Evolutionary conservation across 2,113 vertebrate genomes (phyloP).

Genomic region (Lipophrys pholis): DNA sequence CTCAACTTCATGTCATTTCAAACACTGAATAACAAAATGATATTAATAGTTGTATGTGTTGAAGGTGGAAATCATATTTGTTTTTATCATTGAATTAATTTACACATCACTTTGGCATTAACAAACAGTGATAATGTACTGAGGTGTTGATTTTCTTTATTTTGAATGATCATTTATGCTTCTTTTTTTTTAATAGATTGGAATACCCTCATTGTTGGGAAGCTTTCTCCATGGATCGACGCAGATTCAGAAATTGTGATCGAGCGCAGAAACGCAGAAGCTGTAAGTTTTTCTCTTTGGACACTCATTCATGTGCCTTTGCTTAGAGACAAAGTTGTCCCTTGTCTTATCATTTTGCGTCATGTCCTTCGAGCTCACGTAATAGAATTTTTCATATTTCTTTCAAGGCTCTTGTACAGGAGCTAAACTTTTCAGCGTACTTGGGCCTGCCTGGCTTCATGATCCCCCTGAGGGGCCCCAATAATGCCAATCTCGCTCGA

Average conservation of each 20-base stretch:
- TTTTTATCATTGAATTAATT: no score
- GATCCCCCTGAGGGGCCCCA: constrained; percentile 84
- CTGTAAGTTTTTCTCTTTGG: constrained; percentile 78
- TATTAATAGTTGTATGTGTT: no score
- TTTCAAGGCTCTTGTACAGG: constrained; percentile 89
- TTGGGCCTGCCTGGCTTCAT: constrained; percentile 92
- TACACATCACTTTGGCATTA: no score
- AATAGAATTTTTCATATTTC: neutral
- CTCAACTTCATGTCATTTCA: no score
- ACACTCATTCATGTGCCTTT: neutral
- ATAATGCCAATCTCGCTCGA: constrained; percentile 90
- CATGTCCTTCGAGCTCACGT: neutral
- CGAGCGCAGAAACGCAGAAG: constrained; percentile 89
- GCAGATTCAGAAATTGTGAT: constrained; percentile 88
- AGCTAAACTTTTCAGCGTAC: constrained; percentile 93
- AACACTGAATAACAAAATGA: no score
- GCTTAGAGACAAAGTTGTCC: neutral
- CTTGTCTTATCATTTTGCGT: neutral
- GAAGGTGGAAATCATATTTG: no score
- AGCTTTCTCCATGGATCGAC: constrained; percentile 92
- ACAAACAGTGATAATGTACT: no score
- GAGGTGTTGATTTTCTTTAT: no score
- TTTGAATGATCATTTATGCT: no score
- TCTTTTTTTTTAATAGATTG: constrained; percentile 82
- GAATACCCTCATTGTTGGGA: constrained; percentile 94